phyloP scores from a whole-genome alignment of 2,113 vertebrate genomes.

The Uria lomvia region DNA sequence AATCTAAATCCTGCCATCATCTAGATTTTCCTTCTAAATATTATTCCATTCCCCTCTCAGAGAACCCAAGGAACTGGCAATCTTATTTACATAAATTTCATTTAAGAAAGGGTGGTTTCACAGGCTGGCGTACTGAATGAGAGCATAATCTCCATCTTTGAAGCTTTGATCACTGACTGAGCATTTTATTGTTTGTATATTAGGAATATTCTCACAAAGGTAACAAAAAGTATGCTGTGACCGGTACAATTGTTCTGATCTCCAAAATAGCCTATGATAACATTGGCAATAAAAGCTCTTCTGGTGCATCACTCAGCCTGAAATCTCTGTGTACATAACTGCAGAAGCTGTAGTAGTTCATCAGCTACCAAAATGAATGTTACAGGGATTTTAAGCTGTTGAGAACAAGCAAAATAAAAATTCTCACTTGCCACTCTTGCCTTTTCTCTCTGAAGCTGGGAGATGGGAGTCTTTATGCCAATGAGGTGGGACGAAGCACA shows the following conservation, averaged over 20 bases:
- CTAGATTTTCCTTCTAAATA: neutral
- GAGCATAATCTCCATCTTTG: neutral
- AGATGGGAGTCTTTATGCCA: neutral
- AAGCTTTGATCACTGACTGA: neutral
- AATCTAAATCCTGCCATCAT: neutral
- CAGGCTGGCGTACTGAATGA: neutral
- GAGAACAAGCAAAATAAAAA: neutral
- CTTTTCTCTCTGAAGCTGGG: neutral
- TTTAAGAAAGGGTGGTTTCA: neutral
- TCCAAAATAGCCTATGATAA: neutral
- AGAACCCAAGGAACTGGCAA: neutral
- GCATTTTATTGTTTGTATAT: conserved; percentile 1
- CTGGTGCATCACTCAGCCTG: neutral
- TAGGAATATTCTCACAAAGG: neutral
- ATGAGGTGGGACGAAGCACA: neutral
- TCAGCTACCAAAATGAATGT: neutral
- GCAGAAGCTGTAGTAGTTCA: neutral
- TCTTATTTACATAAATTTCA: conserved; percentile 18
- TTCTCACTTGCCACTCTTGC: neutral
- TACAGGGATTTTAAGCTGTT: neutral
- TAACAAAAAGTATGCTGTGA: neutral
- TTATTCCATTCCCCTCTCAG: neutral
- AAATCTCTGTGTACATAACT: neutral
- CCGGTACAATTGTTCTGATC: neutral
- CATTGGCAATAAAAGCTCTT: neutral